Percentiles rank a stretch among this genome's conserved stretches.
Conservation (phyloP, 2,113 vertebrate genomes). For the Petroica traversi region DNA sequence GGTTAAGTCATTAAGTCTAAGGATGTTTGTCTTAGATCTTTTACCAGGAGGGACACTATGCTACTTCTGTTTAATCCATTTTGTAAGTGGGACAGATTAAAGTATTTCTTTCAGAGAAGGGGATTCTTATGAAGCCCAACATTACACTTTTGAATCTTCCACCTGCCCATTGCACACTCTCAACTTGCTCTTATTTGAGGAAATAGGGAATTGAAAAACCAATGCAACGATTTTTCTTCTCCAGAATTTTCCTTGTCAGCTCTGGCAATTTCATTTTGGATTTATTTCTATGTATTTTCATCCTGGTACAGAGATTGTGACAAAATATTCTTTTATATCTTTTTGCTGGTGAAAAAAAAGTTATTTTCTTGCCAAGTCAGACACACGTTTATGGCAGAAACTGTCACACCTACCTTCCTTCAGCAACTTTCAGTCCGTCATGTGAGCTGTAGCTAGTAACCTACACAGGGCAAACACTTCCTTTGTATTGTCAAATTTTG, state of each 20-base stretch:
- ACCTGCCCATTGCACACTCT: not conserved
- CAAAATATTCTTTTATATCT: conserved; percentile 38
- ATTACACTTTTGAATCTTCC: not conserved
- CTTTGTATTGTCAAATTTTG: conserved; percentile 32
- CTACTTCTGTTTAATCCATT: conserved; percentile 34
- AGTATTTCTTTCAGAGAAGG: not conserved
- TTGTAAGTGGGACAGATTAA: conserved; percentile 14
- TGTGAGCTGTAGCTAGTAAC: conserved; percentile 27
- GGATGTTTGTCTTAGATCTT: conserved; percentile 34
- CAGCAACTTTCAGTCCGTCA: conserved; percentile 8
- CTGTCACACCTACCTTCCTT: conserved; percentile 38
- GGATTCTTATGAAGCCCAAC: not conserved
- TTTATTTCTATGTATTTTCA: conserved; percentile 32
- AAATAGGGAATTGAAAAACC: not conserved
- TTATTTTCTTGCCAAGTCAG: conserved; percentile 41
- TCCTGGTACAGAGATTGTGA: conserved; percentile 29
- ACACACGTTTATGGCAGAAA: conserved; percentile 29
- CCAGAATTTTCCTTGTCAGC: conserved; percentile 9
- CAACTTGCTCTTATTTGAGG: conserved; percentile 8
- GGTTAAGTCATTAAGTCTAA: not conserved
- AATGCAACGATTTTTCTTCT: conserved; percentile 3
- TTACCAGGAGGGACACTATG: not conserved
- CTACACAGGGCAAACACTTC: conserved; percentile 43
- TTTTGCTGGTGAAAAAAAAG: conserved; percentile 3
- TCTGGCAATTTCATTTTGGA: conserved; percentile 20